Conservation (phyloP, 1,140 invertebrate species). For the Druon quercuslanigerum region DNA sequence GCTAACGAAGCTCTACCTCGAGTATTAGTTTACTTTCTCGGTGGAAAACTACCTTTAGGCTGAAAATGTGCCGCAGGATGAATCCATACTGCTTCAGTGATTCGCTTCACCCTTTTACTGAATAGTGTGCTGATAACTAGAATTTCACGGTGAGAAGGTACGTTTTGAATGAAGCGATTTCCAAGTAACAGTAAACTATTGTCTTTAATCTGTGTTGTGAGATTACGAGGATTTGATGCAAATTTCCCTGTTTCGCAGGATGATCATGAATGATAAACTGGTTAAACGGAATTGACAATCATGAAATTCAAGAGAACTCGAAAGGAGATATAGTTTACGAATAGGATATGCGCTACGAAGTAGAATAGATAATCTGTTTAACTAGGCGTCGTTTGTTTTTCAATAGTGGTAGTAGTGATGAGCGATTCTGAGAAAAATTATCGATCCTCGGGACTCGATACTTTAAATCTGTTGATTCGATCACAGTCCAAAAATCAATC, state of each 20-base stretch:
- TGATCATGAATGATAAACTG: too few relatives aligned
- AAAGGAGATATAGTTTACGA: too few relatives aligned
- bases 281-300: too few relatives aligned
- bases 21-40: background rate
- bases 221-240: background rate
- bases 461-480: too few relatives aligned
- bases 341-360: too few relatives aligned
- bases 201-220: background rate
- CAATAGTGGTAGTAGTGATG: too few relatives aligned
- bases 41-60: background rate
- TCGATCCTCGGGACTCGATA: too few relatives aligned
- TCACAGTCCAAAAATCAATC: too few relatives aligned
- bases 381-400: too few relatives aligned
- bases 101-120: background rate
- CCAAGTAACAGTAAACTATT: constrained; percentile 12
- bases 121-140: background rate
- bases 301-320: too few relatives aligned
- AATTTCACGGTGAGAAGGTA: constrained; percentile 9
- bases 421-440: too few relatives aligned
- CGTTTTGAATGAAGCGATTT: constrained; percentile 8
- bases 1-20: constrained; percentile 43
- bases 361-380: too few relatives aligned
- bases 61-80: background rate
- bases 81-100: background rate
- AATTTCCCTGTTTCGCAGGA: background rate